Conservation (phyloP, 37 sponge, comb jelly and placozoan genomes). For the Eunapius fragilis region DNA sequence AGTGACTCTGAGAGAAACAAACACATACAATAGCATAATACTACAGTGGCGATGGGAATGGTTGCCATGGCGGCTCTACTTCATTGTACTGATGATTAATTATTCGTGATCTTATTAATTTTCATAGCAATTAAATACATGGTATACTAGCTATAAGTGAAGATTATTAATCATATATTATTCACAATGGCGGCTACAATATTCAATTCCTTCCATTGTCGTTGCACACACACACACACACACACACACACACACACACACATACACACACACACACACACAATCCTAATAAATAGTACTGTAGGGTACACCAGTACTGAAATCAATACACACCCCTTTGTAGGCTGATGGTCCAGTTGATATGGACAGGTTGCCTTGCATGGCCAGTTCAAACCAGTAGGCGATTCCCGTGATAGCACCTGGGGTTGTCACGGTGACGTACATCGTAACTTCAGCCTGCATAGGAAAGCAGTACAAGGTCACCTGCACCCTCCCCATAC, state of each 20-base stretch:
- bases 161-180: too few relatives aligned
- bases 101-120: too few relatives aligned
- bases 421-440: slow-evolving; percentile 20
- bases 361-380: slow-evolving; percentile 16
- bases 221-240: too few relatives aligned
- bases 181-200: too few relatives aligned
- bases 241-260: too few relatives aligned
- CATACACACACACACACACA: not conserved
- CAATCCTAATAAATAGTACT: not conserved
- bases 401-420: slow-evolving; percentile 45
- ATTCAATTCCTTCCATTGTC: too few relatives aligned
- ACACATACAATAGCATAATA: not conserved
- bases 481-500: not conserved
- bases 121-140: too few relatives aligned
- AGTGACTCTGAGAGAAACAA: slow-evolving; percentile 26
- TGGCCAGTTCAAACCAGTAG: slow-evolving; percentile 62
- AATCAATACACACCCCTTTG: slow-evolving; percentile 2
- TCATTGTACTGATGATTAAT: too few relatives aligned
- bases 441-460: slow-evolving; percentile 10
- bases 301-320: not conserved
- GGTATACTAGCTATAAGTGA: too few relatives aligned
- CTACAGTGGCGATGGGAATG: too few relatives aligned
- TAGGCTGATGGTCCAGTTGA: slow-evolving; percentile 37
- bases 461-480: not conserved
- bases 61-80: too few relatives aligned